A percentile compares a stretch with the other conserved stretches of the same genome.
Conservation (phyloP, 2,888 invertebrate species). For the Fragum fragum region DNA sequence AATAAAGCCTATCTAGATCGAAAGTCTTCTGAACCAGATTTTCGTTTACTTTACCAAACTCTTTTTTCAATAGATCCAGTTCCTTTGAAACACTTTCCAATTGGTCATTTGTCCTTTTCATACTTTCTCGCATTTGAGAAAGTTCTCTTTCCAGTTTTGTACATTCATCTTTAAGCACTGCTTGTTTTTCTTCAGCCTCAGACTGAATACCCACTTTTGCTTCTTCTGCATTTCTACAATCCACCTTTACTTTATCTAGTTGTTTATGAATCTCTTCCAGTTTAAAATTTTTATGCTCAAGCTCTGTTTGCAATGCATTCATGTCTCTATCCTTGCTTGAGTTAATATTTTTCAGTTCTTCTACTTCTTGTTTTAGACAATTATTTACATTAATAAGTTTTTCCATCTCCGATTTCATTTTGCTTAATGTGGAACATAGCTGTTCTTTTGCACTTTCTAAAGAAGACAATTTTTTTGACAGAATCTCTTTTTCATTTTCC, state of each 20-base stretch:
- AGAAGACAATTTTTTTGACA: constrained; percentile 52
- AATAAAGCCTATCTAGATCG: constrained; percentile 28
- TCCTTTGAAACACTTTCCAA: constrained; percentile 36
- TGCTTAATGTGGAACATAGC: constrained; percentile 38
- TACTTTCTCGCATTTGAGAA: neutral
- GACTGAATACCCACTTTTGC: constrained; percentile 35
- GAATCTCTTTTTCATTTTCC: constrained; percentile 52
- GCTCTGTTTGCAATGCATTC: constrained; percentile 42
- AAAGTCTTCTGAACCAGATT: constrained; percentile 21
- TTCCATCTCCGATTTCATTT: constrained; percentile 61
- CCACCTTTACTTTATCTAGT: constrained; percentile 31
- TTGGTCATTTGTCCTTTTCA: constrained; percentile 25
- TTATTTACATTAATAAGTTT: constrained; percentile 57
- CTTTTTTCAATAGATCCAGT: constrained; percentile 10
- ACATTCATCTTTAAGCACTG: constrained; percentile 36
- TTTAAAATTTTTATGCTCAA: constrained; percentile 42
- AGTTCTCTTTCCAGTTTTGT: constrained; percentile 27
- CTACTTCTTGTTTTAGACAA: constrained; percentile 64
- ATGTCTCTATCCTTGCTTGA: constrained; percentile 56
- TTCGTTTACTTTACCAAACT: constrained; percentile 22
- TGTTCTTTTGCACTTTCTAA: constrained; percentile 57
- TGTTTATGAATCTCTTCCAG: constrained; percentile 38
- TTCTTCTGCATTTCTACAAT: constrained; percentile 31
- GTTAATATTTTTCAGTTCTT: constrained; percentile 49
- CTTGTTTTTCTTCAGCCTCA: constrained; percentile 39